Percentiles rank a stretch among this genome's conserved stretches.
Evolutionary conservation across 2,888 invertebrate genomes (phyloP).

Genomic region (Caenorhabditis sp.): DNA sequence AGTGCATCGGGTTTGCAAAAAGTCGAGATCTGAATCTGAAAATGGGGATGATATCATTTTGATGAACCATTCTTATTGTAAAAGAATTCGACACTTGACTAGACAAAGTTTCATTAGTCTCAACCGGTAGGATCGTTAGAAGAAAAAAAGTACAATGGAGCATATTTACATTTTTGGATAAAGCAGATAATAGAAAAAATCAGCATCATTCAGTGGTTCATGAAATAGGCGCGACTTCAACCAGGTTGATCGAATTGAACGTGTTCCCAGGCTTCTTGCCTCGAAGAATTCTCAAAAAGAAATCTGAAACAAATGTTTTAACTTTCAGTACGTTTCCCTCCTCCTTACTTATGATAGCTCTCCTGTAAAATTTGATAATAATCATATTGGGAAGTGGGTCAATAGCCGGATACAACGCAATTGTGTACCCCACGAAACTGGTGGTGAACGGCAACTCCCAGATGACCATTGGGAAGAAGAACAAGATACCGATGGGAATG

Average conservation of each 20-base stretch:
- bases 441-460: slow-evolving; percentile 18
- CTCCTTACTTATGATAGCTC: slow-evolving; percentile 23
- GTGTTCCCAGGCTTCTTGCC: neutral
- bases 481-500: slow-evolving; percentile 32
- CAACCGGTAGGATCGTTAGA: too few relatives aligned
- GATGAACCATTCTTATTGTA: too few relatives aligned
- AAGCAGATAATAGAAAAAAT: too few relatives aligned
- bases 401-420: slow-evolving; percentile 36
- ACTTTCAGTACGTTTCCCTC: too few relatives aligned
- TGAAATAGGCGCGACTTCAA: slow-evolving; percentile 18
- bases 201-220: too few relatives aligned
- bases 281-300: neutral
- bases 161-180: too few relatives aligned
- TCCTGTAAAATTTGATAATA: slow-evolving; percentile 36
- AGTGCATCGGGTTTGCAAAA: too few relatives aligned
- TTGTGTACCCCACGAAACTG: slow-evolving; percentile 22
- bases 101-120: too few relatives aligned
- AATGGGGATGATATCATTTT: too few relatives aligned
- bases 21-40: too few relatives aligned
- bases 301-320: neutral
- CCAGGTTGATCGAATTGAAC: slow-evolving; percentile 18
- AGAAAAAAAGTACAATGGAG: too few relatives aligned
- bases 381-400: slow-evolving; percentile 48
- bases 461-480: slow-evolving; percentile 38
- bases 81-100: too few relatives aligned